Percentiles rank a stretch among this genome's conserved stretches.
Evolutionary conservation across 2,888 invertebrate genomes (phyloP).

Genomic region (Acleris cristana): DNA sequence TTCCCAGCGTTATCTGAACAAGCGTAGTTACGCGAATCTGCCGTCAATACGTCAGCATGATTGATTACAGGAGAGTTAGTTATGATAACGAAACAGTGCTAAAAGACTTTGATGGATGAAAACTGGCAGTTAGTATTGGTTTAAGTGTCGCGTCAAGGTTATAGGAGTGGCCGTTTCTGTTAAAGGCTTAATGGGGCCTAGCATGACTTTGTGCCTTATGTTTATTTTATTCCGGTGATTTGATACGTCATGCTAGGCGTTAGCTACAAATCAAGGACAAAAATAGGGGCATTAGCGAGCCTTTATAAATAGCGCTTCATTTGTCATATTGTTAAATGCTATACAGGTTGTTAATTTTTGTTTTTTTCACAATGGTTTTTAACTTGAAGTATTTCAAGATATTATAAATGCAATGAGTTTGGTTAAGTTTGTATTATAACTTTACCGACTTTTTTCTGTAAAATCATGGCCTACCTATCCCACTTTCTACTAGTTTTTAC

Average conservation of each 20-base stretch:
- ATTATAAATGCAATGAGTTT: too few species aligned
- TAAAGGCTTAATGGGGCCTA: conserved; percentile 3
- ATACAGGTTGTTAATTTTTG: too few species aligned
- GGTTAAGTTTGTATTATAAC: too few species aligned
- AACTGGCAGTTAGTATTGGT: not conserved
- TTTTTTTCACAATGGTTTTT: too few species aligned
- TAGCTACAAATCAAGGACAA: not conserved
- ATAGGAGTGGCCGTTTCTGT: conserved; percentile 4
- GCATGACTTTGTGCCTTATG: conserved; percentile 7
- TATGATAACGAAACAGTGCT: conserved; percentile 47
- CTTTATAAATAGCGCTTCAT: too few species aligned
- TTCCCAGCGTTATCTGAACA: too few species aligned
- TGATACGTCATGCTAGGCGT: conserved; percentile 11
- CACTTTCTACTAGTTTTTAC: too few species aligned
- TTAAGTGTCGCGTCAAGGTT: conserved; percentile 6
- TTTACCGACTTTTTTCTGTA: too few species aligned
- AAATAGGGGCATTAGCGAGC: not conserved
- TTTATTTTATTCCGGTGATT: not conserved
- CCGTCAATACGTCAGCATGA: conserved; percentile 29
- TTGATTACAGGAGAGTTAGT: conserved; percentile 51
- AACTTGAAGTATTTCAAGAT: too few species aligned
- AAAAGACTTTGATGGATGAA: conserved; percentile 38
- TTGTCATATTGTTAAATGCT: too few species aligned
- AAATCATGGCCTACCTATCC: too few species aligned
- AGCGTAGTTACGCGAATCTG: too few species aligned